Conservation (phyloP, 2,888 invertebrate species). For the Orchestes rusci region DNA sequence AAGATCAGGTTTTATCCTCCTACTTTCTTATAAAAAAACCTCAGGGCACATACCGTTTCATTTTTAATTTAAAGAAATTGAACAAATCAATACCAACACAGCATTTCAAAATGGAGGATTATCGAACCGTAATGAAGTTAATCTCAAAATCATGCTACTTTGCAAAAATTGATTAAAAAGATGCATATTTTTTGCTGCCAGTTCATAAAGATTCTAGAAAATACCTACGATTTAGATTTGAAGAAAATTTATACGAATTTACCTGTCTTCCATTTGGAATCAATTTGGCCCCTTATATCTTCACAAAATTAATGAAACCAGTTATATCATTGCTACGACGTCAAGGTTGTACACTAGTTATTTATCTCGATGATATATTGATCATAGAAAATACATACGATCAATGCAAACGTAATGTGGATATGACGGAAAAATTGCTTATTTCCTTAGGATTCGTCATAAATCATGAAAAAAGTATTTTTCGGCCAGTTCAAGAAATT, state of each 20-base stretch:
- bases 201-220: too few species aligned
- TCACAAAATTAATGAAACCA: conserved; percentile 4
- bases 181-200: too few species aligned
- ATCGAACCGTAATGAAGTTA: too few species aligned
- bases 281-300: not conserved
- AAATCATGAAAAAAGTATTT: not conserved
- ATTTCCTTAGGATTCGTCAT: not conserved
- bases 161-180: too few species aligned
- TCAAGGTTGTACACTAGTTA: not conserved
- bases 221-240: not conserved
- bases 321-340: not conserved
- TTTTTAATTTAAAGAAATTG: too few species aligned
- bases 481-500: not conserved
- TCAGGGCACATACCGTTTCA: too few species aligned
- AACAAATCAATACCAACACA: too few species aligned
- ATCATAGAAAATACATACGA: not conserved
- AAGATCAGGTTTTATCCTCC: too few species aligned
- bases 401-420: not conserved
- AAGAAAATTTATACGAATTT: not conserved
- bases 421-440: not conserved
- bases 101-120: too few species aligned
- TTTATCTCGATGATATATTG: not conserved
- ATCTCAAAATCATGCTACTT: too few species aligned
- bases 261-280: not conserved
- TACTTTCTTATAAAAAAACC: too few species aligned